phyloP scores from a whole-genome alignment of 2,888 invertebrate species.

The Cephus spinipes region DNA sequence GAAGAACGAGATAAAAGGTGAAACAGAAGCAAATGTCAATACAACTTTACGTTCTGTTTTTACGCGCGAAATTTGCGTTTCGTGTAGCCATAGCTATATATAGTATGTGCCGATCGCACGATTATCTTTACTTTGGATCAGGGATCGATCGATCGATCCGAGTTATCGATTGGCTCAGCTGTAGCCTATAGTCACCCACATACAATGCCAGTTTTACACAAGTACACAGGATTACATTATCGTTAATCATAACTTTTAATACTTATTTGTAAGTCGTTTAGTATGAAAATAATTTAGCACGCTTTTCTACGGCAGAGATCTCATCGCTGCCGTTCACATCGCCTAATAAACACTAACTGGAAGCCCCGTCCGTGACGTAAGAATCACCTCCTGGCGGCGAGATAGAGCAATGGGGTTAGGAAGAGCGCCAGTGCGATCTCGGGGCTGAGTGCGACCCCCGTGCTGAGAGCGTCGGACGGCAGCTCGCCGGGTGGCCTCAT shows the following conservation, averaged over 20 bases:
- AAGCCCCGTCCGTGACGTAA: constrained; percentile 55
- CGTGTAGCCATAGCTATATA: background rate
- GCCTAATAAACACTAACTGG: constrained; percentile 57
- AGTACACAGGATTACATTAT: background rate
- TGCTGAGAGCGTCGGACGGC: constrained; percentile 43
- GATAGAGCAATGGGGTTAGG: constrained; percentile 48
- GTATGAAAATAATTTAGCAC: constrained; percentile 62
- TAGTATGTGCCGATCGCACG: background rate
- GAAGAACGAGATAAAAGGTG: background rate
- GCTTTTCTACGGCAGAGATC: constrained; percentile 27
- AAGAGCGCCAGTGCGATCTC: constrained; percentile 44
- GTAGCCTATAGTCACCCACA: background rate
- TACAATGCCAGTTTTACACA: background rate
- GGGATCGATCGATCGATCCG: background rate
- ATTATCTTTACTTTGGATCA: background rate
- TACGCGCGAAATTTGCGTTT: background rate
- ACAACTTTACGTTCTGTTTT: background rate
- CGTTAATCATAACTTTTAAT: constrained; percentile 22
- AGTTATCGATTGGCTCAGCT: background rate
- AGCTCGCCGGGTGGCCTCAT: constrained; percentile 51
- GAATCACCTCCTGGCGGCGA: constrained; percentile 58
- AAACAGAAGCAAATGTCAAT: background rate
- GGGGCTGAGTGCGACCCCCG: constrained; percentile 34
- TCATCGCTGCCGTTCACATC: constrained; percentile 23
- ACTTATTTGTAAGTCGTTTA: constrained; percentile 48